A percentile compares a stretch with the other conserved stretches of the same genome.
These are phyloP conservation scores for Rhizoglyphus robini DNA, from an alignment of 1,140 invertebrate species.

Conservation along the genomic window DNA sequence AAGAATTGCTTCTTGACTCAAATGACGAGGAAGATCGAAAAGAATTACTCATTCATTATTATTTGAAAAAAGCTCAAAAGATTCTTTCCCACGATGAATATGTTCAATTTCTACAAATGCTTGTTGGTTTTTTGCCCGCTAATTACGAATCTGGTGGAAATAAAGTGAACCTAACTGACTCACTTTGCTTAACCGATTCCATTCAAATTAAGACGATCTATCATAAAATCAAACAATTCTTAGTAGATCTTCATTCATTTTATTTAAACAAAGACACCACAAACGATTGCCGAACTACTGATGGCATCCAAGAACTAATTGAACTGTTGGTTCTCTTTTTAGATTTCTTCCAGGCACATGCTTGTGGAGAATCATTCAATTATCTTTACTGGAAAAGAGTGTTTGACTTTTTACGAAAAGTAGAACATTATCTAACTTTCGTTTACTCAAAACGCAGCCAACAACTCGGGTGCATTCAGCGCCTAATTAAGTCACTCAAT, in stretches of 20 bases:
- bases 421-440: constrained; percentile 16
- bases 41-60: background rate
- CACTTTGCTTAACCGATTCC: background rate
- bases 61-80: background rate
- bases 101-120: background rate
- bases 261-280: background rate
- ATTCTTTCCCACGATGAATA: background rate
- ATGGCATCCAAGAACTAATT: constrained; percentile 14
- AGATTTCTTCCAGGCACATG: background rate
- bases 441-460: background rate
- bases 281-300: background rate
- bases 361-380: constrained; percentile 8
- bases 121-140: background rate
- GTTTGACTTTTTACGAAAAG: constrained; percentile 18
- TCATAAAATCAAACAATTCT: constrained; percentile 13
- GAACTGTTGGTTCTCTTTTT: constrained; percentile 21
- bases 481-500: constrained; percentile 1
- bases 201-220: background rate
- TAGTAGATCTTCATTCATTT: background rate
- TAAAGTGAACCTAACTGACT: too few relatives aligned
- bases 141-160: background rate
- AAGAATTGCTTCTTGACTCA: background rate
- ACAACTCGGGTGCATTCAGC: background rate
- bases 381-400: constrained; percentile 20
- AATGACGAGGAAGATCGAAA: background rate